Evolutionary conservation across 1,140 invertebrate species (phyloP).

Genomic region (Achatina immaculata): DNA sequence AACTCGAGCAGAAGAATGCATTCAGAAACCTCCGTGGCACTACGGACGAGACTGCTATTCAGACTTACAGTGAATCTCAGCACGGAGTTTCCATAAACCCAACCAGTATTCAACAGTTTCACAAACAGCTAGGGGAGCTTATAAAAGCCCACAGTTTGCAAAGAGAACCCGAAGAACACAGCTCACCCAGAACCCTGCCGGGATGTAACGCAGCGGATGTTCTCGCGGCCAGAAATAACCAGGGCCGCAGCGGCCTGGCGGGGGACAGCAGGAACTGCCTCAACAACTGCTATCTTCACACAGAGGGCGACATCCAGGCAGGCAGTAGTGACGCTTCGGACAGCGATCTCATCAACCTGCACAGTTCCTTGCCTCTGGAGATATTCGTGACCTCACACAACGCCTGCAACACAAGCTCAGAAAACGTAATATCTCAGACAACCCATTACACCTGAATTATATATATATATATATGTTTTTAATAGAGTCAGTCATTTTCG

Average conservation of each 20-base stretch:
- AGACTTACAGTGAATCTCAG: background rate
- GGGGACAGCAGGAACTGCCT: no score
- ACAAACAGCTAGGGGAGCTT: background rate
- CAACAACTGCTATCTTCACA: background rate
- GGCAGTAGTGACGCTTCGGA: background rate
- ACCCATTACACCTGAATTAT: no score
- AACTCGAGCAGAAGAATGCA: background rate
- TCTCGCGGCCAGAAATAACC: no score
- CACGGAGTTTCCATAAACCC: background rate
- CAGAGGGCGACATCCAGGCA: background rate
- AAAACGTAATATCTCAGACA: background rate
- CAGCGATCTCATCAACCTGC: background rate
- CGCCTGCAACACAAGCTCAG: background rate
- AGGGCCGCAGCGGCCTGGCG: no score
- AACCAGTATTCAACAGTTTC: background rate
- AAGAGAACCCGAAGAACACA: background rate
- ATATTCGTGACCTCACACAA: background rate
- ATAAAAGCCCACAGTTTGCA: no score
- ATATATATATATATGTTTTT: no score
- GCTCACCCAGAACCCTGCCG: background rate
- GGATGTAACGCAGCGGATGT: background rate
- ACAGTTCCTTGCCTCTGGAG: background rate
- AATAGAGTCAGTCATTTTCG: no score
- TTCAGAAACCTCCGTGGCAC: background rate
- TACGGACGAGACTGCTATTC: background rate